Base-by-base conservation (phyloP, 2,113 vertebrate genomes). In the Propithecus coquereli region DNA sequence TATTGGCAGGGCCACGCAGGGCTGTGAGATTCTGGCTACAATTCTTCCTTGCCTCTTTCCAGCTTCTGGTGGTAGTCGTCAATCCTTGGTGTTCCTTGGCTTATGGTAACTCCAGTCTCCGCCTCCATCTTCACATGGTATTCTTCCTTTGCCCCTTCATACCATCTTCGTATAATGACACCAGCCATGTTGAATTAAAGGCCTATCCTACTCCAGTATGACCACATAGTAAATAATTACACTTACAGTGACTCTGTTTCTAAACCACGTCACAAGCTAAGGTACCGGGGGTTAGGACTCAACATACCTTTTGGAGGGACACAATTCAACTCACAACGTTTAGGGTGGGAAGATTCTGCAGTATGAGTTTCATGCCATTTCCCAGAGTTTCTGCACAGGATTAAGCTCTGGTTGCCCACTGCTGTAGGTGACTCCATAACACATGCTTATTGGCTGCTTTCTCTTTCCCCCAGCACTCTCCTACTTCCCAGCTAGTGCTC, bases 391-490 rank as follows among this genome's bases (percentile, higher is more conserved):
- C 32, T 87, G 10, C 57, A 37, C 2, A 70, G 43, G 32, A 32
- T 47, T 77, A 12, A n/a, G 32, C 12, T 27, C 73, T 2, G 9
- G 22, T 6, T 3, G 1, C 2, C 32, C 11, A 18, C 13, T 16
- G 32, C 34, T 17, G 8, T 68, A 57, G 5, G 52, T 93, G 57
- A 7, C 14, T 70, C 30, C 25, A 2, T 66, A 30, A 79, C 7
- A 6, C 6, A 34, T 4, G 54, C 27, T 25, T 34, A 12, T 5
- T 59, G 13, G 8, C 52, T 45, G 20, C 30, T 27, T 94, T 86
- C 25, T 2, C 16, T 40, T 95, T 16, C 1, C 0, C 3, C 2
- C 17, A 0, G 23, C 17, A 10, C 79, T 54, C 71, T 25, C 25
- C 22, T 45, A 14, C 2, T 76, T 17, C 25, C 6, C 5, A 20